Percentiles rank a stretch among this genome's conserved stretches.
Evolutionary conservation across 2,113 vertebrate genomes (phyloP).

Genomic region (Colinus virginianus): DNA sequence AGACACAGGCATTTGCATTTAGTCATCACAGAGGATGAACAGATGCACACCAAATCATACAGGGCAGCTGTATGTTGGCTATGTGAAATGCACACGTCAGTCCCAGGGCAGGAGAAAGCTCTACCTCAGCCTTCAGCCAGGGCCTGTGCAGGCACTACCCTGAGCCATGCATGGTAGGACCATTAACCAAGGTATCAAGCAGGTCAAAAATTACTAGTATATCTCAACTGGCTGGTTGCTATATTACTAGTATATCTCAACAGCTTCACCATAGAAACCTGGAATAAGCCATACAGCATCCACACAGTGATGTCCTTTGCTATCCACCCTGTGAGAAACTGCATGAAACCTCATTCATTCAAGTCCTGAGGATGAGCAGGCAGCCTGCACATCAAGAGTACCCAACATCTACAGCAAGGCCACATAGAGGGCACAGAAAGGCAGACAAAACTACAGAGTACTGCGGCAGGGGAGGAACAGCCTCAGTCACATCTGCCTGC

Average conservation of each 20-base stretch:
- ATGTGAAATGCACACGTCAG: accelerated
- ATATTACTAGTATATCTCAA: neutral
- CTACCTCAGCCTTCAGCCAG: accelerated
- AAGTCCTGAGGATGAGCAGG: neutral
- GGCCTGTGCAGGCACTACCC: neutral
- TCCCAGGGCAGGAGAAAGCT: neutral
- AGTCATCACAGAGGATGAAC: neutral
- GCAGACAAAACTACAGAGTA: neutral
- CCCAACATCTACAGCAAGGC: neutral
- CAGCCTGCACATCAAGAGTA: neutral
- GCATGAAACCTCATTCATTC: neutral
- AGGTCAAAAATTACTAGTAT: neutral
- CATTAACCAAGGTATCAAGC: neutral
- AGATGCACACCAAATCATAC: accelerated
- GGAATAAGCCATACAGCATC: too few species aligned
- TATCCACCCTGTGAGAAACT: too few species aligned
- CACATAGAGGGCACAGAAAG: neutral
- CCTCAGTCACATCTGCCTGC: neutral
- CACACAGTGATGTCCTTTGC: too few species aligned
- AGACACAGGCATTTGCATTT: neutral
- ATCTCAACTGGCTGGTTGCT: neutral
- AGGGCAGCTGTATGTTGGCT: neutral
- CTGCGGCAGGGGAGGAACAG: neutral
- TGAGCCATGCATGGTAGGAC: accelerated
- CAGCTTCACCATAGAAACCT: neutral